Evolutionary conservation across 37 sponge, comb jelly and placozoan genomes (phyloP).

Genomic region (Ianthella basta): DNA sequence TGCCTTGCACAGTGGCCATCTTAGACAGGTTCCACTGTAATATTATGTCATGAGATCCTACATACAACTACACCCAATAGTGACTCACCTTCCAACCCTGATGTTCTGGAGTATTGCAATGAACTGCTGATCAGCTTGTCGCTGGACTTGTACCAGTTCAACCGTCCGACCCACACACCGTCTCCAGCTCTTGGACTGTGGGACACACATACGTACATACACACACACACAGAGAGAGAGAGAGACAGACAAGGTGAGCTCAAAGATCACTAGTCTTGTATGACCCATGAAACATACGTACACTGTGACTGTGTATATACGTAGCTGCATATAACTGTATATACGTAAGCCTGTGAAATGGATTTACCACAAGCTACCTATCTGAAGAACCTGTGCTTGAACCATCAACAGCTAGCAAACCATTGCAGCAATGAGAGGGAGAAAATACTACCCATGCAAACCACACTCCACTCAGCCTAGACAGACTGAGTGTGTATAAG

Average conservation of each 20-base stretch:
- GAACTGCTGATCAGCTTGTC: conserved; percentile 80
- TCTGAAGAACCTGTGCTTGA: too few species aligned
- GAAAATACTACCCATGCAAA: too few species aligned
- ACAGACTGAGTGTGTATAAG: too few species aligned
- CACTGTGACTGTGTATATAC: neutral
- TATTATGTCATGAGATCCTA: too few species aligned
- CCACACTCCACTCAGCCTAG: too few species aligned
- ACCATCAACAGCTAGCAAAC: too few species aligned
- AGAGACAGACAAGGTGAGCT: neutral
- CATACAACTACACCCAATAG: neutral
- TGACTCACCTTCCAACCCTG: conserved; percentile 70
- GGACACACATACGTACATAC: neutral
- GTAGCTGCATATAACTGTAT: conserved; percentile 11
- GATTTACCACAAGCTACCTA: too few species aligned
- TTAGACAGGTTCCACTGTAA: too few species aligned
- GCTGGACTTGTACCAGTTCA: conserved; percentile 68
- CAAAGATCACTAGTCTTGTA: neutral
- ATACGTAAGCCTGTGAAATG: too few species aligned
- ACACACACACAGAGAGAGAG: neutral
- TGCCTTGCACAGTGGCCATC: too few species aligned
- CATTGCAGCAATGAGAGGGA: too few species aligned
- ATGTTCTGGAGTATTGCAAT: conserved; percentile 83
- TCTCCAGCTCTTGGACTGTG: conserved; percentile 77
- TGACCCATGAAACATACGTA: neutral
- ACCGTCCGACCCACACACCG: conserved; percentile 61